phyloP scores from a whole-genome alignment of 2,888 invertebrate species.

The Hydrotaea diabolus region DNA sequence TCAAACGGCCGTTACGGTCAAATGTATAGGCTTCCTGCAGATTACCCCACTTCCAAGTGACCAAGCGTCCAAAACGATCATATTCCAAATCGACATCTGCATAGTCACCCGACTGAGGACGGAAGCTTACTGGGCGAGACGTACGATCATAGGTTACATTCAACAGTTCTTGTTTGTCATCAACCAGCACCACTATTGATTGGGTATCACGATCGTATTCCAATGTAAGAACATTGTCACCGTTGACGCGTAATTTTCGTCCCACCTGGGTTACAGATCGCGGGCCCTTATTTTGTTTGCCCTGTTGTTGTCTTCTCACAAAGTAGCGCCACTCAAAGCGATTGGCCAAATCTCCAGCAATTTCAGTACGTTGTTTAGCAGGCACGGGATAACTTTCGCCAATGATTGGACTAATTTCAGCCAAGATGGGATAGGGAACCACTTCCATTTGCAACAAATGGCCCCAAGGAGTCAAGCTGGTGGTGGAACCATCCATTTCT shows the following conservation, averaged over 20 bases:
- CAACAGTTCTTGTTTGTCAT: constrained; percentile 91
- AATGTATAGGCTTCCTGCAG: constrained; percentile 94
- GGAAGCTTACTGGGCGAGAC: constrained; percentile 91
- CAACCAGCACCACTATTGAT: constrained; percentile 92
- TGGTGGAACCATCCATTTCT: constrained; percentile 91
- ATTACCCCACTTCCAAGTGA: constrained; percentile 96
- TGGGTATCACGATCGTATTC: constrained; percentile 95
- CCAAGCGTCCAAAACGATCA: constrained; percentile 93
- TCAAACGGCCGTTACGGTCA: constrained; percentile 93
- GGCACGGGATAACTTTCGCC: constrained; percentile 96
- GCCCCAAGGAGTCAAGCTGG: constrained; percentile 91
- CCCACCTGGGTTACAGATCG: constrained; percentile 90
- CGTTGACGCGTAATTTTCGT: constrained; percentile 92
- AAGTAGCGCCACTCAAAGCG: constrained; percentile 98
- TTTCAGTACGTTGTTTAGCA: constrained; percentile 93
- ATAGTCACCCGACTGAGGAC: constrained; percentile 91
- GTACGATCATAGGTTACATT: constrained; percentile 94
- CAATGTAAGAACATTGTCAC: constrained; percentile 93
- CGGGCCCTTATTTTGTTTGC: constrained; percentile 79
- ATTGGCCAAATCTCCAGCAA: constrained; percentile 94
- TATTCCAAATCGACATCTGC: constrained; percentile 95
- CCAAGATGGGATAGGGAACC: constrained; percentile 92
- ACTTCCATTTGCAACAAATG: constrained; percentile 94
- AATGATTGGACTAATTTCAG: constrained; percentile 93
- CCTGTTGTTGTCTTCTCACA: constrained; percentile 88